Conservation (phyloP, 2,113 vertebrate genomes). For the Chiloscyllium plagiosum region DNA sequence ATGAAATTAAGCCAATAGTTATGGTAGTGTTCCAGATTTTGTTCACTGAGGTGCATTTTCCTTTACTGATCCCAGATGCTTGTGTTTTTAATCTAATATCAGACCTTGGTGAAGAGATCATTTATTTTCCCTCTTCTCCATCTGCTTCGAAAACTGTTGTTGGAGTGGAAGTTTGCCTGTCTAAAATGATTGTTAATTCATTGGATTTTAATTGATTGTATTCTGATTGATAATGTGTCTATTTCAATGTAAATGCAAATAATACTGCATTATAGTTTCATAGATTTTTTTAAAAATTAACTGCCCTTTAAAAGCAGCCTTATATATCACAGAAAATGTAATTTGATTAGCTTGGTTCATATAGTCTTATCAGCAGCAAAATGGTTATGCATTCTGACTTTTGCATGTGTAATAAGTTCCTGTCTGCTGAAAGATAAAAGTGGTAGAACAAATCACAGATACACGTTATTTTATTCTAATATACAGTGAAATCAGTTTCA, state of each 20-base stretch:
- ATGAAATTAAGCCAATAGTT: neutral
- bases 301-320: neutral
- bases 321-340: neutral
- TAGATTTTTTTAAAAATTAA: neutral
- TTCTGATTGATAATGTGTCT: neutral
- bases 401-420: neutral
- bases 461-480: neutral
- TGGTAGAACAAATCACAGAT: neutral
- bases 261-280: neutral
- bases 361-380: neutral
- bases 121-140: neutral
- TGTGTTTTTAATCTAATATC: constrained; percentile 14
- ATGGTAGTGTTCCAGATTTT: neutral
- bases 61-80: neutral
- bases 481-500: neutral
- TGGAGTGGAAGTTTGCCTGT: constrained; percentile 16
- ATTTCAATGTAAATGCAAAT: neutral
- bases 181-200: constrained; percentile 15
- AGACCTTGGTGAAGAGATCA: neutral
- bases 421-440: constrained; percentile 1
- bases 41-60: neutral
- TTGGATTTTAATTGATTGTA: neutral
- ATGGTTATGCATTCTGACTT: neutral
- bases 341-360: neutral
- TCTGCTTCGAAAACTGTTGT: neutral